A percentile compares a stretch with the other conserved stretches of the same genome.
Conservation (phyloP, 2,797 vertebrate species). For the Enoplosus armatus region DNA sequence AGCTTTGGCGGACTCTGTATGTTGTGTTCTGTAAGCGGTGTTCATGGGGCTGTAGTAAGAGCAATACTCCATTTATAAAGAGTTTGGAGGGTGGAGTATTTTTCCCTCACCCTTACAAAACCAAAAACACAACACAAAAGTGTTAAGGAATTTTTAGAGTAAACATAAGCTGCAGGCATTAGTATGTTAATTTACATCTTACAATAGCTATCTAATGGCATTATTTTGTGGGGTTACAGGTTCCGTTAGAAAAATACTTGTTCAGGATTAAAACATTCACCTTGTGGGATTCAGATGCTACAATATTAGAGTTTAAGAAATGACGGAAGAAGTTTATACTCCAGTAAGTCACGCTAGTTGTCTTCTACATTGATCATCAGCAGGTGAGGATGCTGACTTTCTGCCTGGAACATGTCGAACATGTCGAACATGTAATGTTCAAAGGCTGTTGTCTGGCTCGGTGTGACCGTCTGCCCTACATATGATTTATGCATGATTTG, state of each 20-base stretch:
- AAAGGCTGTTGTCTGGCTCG: not conserved
- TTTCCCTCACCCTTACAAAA: not conserved
- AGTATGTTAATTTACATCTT: too few relatives aligned
- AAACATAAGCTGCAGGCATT: not conserved
- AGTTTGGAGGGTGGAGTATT: not conserved
- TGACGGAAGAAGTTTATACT: too few relatives aligned
- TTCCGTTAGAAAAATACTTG: not conserved
- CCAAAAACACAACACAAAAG: not conserved
- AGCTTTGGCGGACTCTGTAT: too few relatives aligned
- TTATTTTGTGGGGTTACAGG: not conserved
- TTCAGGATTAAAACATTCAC: not conserved
- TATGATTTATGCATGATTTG: too few relatives aligned
- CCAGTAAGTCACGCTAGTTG: too few relatives aligned
- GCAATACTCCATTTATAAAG: not conserved
- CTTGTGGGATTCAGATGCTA: not conserved
- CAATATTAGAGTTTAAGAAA: not conserved
- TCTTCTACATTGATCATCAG: too few relatives aligned
- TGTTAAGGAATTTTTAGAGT: too few relatives aligned
- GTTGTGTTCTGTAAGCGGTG: not conserved
- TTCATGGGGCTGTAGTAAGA: not conserved
- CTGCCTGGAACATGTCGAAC: too few relatives aligned
- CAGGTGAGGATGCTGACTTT: too few relatives aligned
- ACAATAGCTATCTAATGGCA: not conserved
- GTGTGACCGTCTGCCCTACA: too few relatives aligned
- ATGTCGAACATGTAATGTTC: too few relatives aligned